Percentiles rank a stretch among this genome's conserved stretches.
These are phyloP conservation scores for Anisognathus igniventris DNA, from an alignment of 2,797 vertebrate genomes.

Conservation along the genomic window DNA sequence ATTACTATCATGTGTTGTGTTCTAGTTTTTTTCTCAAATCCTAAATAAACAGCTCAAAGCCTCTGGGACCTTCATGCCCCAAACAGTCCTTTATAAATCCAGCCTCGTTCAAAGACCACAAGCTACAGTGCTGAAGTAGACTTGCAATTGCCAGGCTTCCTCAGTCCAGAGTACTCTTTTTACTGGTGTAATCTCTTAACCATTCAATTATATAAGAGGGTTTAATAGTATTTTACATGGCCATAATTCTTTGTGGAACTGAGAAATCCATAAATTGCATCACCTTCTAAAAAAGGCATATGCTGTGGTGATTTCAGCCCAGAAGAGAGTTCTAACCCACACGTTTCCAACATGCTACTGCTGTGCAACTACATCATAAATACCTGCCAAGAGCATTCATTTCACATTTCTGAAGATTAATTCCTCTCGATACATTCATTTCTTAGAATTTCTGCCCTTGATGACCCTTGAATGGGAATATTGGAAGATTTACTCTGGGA, in stretches of 20 bases:
- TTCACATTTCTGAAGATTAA: not conserved
- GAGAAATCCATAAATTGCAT: constrained; percentile 11
- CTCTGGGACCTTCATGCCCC: not conserved
- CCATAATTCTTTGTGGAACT: constrained; percentile 57
- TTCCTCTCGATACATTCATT: not conserved
- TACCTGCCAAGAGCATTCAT: not conserved
- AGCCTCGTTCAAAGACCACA: not conserved
- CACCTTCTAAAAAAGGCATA: not conserved
- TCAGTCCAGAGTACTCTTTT: not conserved
- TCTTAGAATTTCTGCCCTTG: not conserved
- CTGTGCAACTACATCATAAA: constrained; percentile 1
- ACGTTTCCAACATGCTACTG: not conserved
- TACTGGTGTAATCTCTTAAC: constrained; percentile 36
- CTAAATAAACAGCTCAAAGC: constrained; percentile 49
- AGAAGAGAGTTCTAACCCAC: not conserved
- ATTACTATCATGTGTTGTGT: not conserved
- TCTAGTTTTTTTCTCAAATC: not conserved
- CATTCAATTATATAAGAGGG: constrained; percentile 39
- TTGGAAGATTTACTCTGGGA: not conserved
- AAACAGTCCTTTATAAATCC: not conserved
- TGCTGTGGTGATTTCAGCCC: not conserved
- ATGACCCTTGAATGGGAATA: not conserved
- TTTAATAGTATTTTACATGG: constrained; percentile 63
- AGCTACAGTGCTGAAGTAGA: not conserved
- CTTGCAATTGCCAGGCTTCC: constrained; percentile 18